Base-by-base conservation (phyloP, 1,140 invertebrate genomes). In the Brachystomella parvula region DNA sequence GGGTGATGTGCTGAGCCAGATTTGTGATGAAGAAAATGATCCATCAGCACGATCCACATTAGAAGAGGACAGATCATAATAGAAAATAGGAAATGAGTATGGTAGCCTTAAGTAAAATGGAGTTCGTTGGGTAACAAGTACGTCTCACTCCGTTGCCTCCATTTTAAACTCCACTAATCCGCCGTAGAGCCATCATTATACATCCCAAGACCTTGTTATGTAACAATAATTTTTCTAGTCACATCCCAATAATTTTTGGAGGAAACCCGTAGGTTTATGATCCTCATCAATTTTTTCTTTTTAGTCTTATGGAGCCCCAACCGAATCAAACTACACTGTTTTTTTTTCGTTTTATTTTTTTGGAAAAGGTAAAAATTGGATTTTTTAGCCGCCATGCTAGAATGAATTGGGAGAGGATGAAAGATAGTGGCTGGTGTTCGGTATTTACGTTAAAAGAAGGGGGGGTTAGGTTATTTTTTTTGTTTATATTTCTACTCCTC, bases 1-100 rank as follows among this genome's bases (percentile, higher is more conserved):
- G 61, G 61, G 49, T 63, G 61, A 63, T 63, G 61, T 63, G 58
- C 29, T 63, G 47, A 47, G 26, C 49, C 49, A 47, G 24, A 49
- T 61, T 32, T 61, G 35, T n/a, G n/a, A n/a, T n/a, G n/a, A n/a
- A n/a, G n/a, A n/a, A n/a, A n/a, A n/a, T n/a, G n/a, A n/a, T n/a
- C n/a, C n/a, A n/a, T n/a, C n/a, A n/a, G n/a, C n/a, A n/a, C n/a
- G n/a, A n/a, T n/a, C n/a, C n/a, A n/a, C n/a, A n/a, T 47, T 28
- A 61, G 29, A 61, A 28, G 39, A 32, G 44, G 21, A 61, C 30
- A 39, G 60, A 28, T 39, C 35, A 39, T 9, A 39, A 39, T n/a
- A 39, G 47, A 35, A 61, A 61, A 61, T 39, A 61, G 60, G 60
- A 61, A n/a, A n/a, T n/a, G n/a, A n/a, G n/a, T n/a, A n/a, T n/a